These are phyloP conservation scores for Chiloscyllium punctatum DNA, from an alignment of 2,797 vertebrate species.

Conservation along the genomic window DNA sequence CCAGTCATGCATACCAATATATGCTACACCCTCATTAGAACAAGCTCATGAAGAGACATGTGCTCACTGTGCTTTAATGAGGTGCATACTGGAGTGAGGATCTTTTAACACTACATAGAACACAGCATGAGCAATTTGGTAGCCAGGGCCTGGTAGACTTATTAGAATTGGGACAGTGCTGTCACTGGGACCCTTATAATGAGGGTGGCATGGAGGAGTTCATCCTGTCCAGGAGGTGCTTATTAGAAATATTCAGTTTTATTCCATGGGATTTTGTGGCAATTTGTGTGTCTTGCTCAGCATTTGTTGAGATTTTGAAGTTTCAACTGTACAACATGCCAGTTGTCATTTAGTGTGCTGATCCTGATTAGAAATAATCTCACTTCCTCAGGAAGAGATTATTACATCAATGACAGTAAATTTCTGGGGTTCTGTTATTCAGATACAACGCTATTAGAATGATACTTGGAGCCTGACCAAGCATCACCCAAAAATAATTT, in stretches of 20 bases:
- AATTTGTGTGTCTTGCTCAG: neutral
- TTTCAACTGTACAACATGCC: neutral
- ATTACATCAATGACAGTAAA: neutral
- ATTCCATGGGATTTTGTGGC: constrained; percentile 12
- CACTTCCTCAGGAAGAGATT: neutral
- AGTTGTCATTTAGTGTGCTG: neutral
- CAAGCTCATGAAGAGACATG: neutral
- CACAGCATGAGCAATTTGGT: neutral
- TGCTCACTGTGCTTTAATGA: constrained; percentile 11
- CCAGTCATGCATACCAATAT: constrained; percentile 18
- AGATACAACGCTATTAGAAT: neutral
- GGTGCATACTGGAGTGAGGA: neutral
- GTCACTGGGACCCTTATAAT: neutral
- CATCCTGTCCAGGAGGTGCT: neutral
- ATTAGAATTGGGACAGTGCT: neutral
- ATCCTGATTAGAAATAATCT: neutral
- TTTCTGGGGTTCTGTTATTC: neutral
- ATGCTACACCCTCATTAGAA: neutral
- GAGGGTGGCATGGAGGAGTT: neutral
- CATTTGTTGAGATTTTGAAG: neutral
- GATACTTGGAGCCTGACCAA: neutral
- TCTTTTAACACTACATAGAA: constrained; percentile 16
- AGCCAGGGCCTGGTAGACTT: neutral
- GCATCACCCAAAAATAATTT: neutral
- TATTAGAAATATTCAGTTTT: neutral